phyloP scores from a whole-genome alignment of 1,140 invertebrate genomes.

The Papilio helenus region DNA sequence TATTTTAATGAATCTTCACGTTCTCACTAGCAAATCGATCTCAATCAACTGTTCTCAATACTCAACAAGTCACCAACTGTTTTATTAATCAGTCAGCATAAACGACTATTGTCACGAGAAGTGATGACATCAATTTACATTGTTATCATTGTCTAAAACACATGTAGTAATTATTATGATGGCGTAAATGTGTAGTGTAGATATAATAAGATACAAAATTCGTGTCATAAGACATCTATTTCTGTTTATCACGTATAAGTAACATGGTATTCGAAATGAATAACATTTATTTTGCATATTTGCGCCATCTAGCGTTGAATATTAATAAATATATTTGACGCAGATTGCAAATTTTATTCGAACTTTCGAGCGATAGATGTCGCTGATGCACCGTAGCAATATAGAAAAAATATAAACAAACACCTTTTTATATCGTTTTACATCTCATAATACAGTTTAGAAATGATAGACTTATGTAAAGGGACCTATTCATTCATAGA shows the following conservation, averaged over 20 bases:
- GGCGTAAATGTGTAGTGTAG: not conserved
- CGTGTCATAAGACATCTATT: not conserved
- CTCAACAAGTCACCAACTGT: not conserved
- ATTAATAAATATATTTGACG: not conserved
- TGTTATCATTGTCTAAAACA: not conserved
- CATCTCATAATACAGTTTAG: not conserved
- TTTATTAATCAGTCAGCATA: not conserved
- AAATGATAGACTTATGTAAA: too few relatives aligned
- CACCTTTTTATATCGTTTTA: not conserved
- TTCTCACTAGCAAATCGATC: not conserved
- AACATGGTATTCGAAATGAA: too few relatives aligned
- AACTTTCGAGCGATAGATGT: not conserved
- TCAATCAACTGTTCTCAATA: not conserved
- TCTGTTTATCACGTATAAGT: too few relatives aligned
- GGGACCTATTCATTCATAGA: too few relatives aligned
- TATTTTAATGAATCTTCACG: not conserved
- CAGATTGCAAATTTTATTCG: not conserved
- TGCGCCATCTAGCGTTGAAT: conserved; percentile 2
- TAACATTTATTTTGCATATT: too few relatives aligned
- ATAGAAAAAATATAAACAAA: not conserved
- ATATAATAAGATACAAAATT: not conserved
- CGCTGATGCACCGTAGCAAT: not conserved
- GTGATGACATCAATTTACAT: conserved; percentile 11
- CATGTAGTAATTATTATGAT: not conserved
- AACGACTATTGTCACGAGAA: not conserved